Evolutionary conservation across 2,113 vertebrate species (phyloP).

Genomic region (Boulengeromyrus knoepffleri): DNA sequence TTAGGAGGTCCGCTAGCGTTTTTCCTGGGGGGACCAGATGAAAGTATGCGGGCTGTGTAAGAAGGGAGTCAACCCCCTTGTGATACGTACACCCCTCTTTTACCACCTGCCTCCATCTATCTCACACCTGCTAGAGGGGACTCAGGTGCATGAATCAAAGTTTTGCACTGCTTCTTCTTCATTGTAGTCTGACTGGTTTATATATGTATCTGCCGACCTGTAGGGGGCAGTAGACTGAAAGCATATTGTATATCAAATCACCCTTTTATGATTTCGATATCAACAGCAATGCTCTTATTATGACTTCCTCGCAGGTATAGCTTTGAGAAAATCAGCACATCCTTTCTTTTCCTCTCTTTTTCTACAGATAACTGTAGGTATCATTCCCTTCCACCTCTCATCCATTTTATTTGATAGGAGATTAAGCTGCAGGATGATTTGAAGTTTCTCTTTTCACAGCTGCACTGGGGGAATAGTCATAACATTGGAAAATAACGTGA

Average conservation of each 20-base stretch:
- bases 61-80: background rate
- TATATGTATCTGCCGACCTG: background rate
- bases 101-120: background rate
- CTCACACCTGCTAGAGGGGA: background rate
- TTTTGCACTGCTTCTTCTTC: background rate
- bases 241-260: background rate
- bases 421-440: conserved; percentile 4
- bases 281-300: background rate
- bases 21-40: background rate
- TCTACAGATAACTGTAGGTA: background rate
- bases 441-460: background rate
- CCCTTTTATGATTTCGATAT: background rate
- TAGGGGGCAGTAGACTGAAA: background rate
- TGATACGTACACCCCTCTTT: background rate
- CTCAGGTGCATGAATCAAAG: background rate
- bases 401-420: conserved; percentile 8
- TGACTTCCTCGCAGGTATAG: background rate
- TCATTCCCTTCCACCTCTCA: background rate
- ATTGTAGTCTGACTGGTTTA: background rate
- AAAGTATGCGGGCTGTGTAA: background rate
- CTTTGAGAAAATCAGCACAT: background rate
- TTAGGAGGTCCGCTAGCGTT: background rate
- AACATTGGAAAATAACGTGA: conserved; percentile 10
- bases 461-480: conserved; percentile 15
- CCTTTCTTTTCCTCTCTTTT: background rate